Percentiles rank a stretch among this genome's conserved stretches.
phyloP scores from a whole-genome alignment of 2,888 invertebrate species.

The Horisme vitalbata region DNA sequence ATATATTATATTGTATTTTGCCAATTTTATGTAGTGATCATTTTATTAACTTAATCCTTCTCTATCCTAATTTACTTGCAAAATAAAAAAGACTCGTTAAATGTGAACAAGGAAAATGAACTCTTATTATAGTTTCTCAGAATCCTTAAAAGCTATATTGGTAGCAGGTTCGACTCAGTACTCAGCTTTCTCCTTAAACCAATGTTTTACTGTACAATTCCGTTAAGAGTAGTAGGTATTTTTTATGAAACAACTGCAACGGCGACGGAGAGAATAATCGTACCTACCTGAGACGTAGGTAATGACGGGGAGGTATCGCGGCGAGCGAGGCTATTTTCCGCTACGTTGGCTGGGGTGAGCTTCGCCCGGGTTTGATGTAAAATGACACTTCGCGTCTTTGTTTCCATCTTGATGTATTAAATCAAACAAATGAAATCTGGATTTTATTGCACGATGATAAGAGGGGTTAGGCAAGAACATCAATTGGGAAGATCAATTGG shows the following conservation, averaged over 20 bases:
- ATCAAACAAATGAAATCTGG: constrained; percentile 35
- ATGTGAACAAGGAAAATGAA: no score
- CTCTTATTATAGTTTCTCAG: no score
- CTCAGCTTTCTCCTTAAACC: constrained; percentile 17
- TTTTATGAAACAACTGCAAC: constrained; percentile 27
- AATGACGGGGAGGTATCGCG: constrained; percentile 33
- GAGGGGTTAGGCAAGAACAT: no score
- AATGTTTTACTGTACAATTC: constrained; percentile 25
- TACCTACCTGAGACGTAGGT: constrained; percentile 27
- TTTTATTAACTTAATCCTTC: no score
- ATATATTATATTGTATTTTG: no score
- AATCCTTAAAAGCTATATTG: background rate
- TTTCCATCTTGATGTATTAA: constrained; percentile 37
- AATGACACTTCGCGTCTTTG: constrained; percentile 47
- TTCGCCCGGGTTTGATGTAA: constrained; percentile 45
- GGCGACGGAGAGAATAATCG: constrained; percentile 24
- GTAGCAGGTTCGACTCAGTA: constrained; percentile 5
- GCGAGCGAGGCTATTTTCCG: constrained; percentile 55
- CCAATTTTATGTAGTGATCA: no score
- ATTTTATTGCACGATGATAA: constrained; percentile 13
- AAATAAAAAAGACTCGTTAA: no score
- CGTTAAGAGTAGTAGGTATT: constrained; percentile 15
- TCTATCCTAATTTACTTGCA: no score
- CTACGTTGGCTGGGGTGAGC: constrained; percentile 43
- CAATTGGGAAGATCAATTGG: no score